These are phyloP conservation scores for Riptortus pedestris DNA, from an alignment of 1,140 invertebrate species.

Conservation along the genomic window DNA sequence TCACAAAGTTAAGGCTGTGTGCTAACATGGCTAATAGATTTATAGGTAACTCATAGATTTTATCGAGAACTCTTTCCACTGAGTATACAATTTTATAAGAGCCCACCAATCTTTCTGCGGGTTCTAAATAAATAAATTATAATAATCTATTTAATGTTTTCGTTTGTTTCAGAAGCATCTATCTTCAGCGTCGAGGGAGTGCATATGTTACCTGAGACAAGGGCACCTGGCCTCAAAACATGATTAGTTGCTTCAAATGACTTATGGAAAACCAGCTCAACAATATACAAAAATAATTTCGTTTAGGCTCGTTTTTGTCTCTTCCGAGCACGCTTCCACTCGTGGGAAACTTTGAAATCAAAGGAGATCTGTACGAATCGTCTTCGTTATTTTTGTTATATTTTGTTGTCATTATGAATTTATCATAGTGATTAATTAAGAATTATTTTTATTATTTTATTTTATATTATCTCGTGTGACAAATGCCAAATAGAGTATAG, in stretches of 20 bases:
- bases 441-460: constrained; percentile 9
- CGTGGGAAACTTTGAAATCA: not conserved
- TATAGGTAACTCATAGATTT: no score
- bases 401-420: not conserved
- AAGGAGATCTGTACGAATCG: constrained; percentile 14
- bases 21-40: no score
- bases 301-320: constrained; percentile 13
- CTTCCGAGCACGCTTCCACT: constrained; percentile 14
- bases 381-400: constrained; percentile 11
- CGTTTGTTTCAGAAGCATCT: constrained; percentile 62
- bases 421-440: not conserved
- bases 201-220: constrained; percentile 56
- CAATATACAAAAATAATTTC: not conserved
- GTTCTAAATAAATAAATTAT: not conserved
- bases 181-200: constrained; percentile 87
- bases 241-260: constrained; percentile 31
- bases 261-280: constrained; percentile 5
- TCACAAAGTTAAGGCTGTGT: no score
- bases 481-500: constrained; percentile 14
- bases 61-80: no score
- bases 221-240: constrained; percentile 39
- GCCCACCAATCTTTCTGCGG: not conserved
- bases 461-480: constrained; percentile 13
- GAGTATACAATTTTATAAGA: no score
- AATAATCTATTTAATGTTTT: not conserved